Percentiles rank a stretch among this genome's conserved stretches.
Evolutionary conservation across 2,888 invertebrate genomes (phyloP).

Genomic region (Pseudoips prasinana): DNA sequence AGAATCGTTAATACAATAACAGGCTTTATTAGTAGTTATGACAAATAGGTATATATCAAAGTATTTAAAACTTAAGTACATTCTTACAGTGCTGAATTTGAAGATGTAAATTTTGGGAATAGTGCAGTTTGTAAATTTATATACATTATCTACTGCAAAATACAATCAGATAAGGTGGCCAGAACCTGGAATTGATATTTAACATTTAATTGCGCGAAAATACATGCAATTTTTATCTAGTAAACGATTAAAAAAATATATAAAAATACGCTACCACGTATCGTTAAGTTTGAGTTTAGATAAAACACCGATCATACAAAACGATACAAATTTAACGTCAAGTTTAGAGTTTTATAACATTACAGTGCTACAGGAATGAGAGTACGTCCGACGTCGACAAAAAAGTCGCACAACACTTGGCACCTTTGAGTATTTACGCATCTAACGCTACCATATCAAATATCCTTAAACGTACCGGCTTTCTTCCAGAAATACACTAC

Average conservation of each 20-base stretch:
- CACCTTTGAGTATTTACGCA: constrained; percentile 76
- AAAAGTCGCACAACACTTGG: constrained; percentile 47
- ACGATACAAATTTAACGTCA: constrained; percentile 44
- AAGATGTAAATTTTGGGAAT: not conserved
- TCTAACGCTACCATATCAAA: constrained; percentile 36
- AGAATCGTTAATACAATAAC: constrained; percentile 47
- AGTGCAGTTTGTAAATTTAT: constrained; percentile 13
- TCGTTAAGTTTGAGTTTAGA: constrained; percentile 52
- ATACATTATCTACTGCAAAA: constrained; percentile 21
- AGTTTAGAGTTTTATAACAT: constrained; percentile 53
- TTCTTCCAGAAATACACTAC: constrained; percentile 48
- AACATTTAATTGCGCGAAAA: constrained; percentile 23
- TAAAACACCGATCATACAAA: constrained; percentile 34
- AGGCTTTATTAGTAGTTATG: constrained; percentile 40
- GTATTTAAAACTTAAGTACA: constrained; percentile 63
- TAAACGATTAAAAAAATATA: constrained; percentile 52
- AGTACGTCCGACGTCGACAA: constrained; percentile 47
- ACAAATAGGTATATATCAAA: constrained; percentile 46
- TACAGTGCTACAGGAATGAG: constrained; percentile 74
- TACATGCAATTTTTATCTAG: constrained; percentile 31
- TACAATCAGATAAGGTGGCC: constrained; percentile 8
- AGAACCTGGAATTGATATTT: constrained; percentile 17
- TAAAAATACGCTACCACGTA: constrained; percentile 50
- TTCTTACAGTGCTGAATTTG: constrained; percentile 37
- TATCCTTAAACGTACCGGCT: constrained; percentile 50